Percentiles rank a stretch among this genome's conserved stretches.
Conservation (phyloP, 2,888 invertebrate species). For the Apomyelois bistriatella region DNA sequence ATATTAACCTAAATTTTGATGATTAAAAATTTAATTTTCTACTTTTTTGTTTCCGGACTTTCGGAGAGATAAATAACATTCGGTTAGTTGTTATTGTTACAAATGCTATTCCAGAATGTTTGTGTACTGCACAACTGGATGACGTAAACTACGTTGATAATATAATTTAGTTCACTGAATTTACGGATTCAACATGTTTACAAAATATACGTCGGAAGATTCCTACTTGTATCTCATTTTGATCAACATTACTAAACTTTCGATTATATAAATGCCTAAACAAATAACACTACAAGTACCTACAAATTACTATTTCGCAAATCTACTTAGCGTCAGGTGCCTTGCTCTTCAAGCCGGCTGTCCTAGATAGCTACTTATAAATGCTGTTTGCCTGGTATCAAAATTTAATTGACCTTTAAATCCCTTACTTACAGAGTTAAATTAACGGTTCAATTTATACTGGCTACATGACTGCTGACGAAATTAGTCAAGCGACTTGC, state of each 20-base stretch:
- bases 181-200: not conserved
- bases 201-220: not conserved
- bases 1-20: too few relatives aligned
- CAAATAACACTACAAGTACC: too few relatives aligned
- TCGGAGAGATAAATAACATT: too few relatives aligned
- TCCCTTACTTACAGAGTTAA: not conserved
- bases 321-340: not conserved
- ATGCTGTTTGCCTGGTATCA: conserved; percentile 21
- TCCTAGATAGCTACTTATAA: conserved; percentile 21
- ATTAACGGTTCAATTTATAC: conserved; percentile 14
- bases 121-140: not conserved
- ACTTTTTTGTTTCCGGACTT: too few relatives aligned
- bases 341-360: conserved; percentile 13
- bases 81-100: too few relatives aligned
- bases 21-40: too few relatives aligned
- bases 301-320: conserved; percentile 23
- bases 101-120: not conserved
- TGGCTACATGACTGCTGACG: conserved; percentile 44
- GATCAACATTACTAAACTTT: not conserved
- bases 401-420: conserved; percentile 16
- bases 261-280: too few relatives aligned
- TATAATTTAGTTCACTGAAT: not conserved
- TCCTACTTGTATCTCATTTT: not conserved
- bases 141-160: not conserved
- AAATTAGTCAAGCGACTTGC: conserved; percentile 37